Base-by-base conservation (phyloP, 2,888 invertebrate species). In the Drosophila siamana region DNA sequence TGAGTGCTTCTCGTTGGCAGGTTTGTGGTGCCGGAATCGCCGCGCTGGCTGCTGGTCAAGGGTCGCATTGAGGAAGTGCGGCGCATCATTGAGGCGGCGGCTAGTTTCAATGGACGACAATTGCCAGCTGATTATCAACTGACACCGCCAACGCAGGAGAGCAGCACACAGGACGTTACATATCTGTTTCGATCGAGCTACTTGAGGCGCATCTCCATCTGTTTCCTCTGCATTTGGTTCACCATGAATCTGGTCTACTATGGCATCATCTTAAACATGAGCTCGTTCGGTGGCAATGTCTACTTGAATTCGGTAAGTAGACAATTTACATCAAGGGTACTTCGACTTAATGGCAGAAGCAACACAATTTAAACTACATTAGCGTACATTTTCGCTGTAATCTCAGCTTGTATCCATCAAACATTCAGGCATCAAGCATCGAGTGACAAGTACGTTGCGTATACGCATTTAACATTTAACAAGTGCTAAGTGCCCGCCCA, bases 21-120 rank as follows among this genome's bases (percentile, higher is more conserved):
- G 95, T 95, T 95, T 92, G 93, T 96, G 33, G 92, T 96, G 60
- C 96, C 96, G n/a, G 96, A 96, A 93, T 96, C 96, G 1, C 96
- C 96, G 0, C 93, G 96, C 87, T 96, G 96, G 96, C 92, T 96
- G 30, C 91, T 96, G 52, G 95, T 95, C 38, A 94, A 95, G 93
- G 96, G 95, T 22, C 94, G 94, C 72, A 94, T 94, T n/a, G 94
- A 94, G 67, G 95, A 96, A 92, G 95, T 96, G 0, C 94, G 94
- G 88, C 92, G 91, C 28, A 94, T 96, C 52, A 91, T 96, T 38
- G 93, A 94, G 84, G 93, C 93, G 81, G 96, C 95, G 0, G 95
- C 95, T 0, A 93, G 93, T 63, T 94, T 94, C 78, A 96, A 96
- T 91, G 94, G 94, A 47, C 93, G 93, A 24, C 93, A 94, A 77